These are phyloP conservation scores for Sinocyclocheilus anophthalmus DNA, from an alignment of 2,113 vertebrate species.

Conservation along the genomic window DNA sequence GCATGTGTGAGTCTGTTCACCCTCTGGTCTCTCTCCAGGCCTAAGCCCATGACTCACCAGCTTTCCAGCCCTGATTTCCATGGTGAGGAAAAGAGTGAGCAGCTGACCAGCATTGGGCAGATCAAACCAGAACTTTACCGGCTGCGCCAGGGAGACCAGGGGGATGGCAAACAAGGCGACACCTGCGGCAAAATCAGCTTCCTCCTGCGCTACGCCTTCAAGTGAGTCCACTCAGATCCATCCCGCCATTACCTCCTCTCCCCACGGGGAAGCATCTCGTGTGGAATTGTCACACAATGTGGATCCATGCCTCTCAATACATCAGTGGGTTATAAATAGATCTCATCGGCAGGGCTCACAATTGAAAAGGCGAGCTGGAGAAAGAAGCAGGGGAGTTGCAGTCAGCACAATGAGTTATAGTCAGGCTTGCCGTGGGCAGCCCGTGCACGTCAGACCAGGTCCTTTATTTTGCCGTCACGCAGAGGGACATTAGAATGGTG, in stretches of 20 bases:
- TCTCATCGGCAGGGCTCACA: not conserved
- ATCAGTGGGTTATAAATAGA: conserved; percentile 38
- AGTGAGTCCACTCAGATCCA: conserved; percentile 65
- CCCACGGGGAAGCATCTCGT: not conserved
- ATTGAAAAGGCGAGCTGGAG: conserved; percentile 12
- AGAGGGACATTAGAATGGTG: conserved; percentile 64
- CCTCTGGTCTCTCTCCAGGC: conserved; percentile 64
- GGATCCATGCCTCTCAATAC: conserved; percentile 42
- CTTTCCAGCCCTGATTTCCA: conserved; percentile 79
- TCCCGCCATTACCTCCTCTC: too few species aligned
- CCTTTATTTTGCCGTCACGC: conserved; percentile 58
- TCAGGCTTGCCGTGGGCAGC: conserved; percentile 32
- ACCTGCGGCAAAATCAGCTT: conserved; percentile 90
- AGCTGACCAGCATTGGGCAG: conserved; percentile 90
- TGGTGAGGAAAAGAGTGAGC: conserved; percentile 81
- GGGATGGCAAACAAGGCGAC: conserved; percentile 76
- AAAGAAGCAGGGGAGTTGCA: not conserved
- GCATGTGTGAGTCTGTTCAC: not conserved
- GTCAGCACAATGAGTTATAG: conserved; percentile 51
- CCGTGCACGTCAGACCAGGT: conserved; percentile 50
- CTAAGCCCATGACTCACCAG: conserved; percentile 80
- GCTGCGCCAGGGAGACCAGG: conserved; percentile 77
- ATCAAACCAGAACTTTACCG: conserved; percentile 92
- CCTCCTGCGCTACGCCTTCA: conserved; percentile 87
- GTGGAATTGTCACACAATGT: conserved; percentile 12